phyloP scores from a whole-genome alignment of 2,113 vertebrate species.

The Psilopsiagon aurifrons region DNA sequence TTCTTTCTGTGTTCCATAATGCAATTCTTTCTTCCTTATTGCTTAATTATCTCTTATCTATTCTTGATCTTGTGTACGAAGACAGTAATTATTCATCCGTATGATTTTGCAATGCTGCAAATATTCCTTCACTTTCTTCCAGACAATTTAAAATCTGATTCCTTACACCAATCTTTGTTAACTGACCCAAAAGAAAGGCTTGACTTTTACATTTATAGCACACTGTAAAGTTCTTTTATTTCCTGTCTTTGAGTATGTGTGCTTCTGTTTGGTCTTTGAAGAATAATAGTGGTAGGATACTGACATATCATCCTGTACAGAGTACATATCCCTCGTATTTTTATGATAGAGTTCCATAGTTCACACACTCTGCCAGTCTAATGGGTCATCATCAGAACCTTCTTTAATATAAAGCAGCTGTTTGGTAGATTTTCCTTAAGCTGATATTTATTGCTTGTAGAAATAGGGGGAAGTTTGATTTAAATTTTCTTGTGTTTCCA shows the following conservation, averaged over 20 bases:
- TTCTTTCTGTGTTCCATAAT: background rate
- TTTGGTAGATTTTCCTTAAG: background rate
- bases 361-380: background rate
- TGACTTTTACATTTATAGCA: background rate
- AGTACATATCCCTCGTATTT: background rate
- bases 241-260: background rate
- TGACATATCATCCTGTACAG: background rate
- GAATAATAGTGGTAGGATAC: background rate
- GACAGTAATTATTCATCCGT: conserved; percentile 21
- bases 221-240: background rate
- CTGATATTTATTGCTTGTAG: background rate
- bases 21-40: background rate
- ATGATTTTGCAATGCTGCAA: background rate
- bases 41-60: conserved; percentile 17
- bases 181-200: background rate
- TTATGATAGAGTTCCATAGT: background rate
- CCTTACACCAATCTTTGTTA: background rate
- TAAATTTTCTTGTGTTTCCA: background rate
- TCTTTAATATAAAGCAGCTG: background rate
- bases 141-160: background rate
- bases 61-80: background rate
- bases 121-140: background rate
- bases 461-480: background rate
- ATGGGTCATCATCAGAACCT: background rate
- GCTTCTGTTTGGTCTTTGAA: background rate